Evolutionary conservation across 2,888 invertebrate species (phyloP).

Genomic region (Troglohyphantes excavatus): DNA sequence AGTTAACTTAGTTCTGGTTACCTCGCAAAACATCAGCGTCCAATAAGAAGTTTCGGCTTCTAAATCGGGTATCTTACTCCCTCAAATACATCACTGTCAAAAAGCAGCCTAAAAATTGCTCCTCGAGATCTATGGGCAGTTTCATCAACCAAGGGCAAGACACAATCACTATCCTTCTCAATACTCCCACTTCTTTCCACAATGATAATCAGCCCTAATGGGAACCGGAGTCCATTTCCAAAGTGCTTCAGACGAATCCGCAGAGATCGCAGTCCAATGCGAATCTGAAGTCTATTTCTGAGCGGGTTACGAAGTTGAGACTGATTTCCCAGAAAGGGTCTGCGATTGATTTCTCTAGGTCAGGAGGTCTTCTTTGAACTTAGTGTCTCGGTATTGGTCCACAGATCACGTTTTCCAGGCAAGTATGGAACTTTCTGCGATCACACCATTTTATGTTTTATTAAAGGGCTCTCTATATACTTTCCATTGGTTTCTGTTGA

Average conservation of each 20-base stretch:
- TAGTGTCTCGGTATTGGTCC: slow-evolving; percentile 34
- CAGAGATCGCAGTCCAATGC: slow-evolving; percentile 51
- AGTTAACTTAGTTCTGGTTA: too few species aligned
- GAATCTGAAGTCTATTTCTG: slow-evolving; percentile 26
- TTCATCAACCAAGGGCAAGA: slow-evolving; percentile 10
- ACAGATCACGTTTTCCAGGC: slow-evolving; percentile 49
- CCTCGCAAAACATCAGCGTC: too few species aligned
- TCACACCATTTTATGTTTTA: slow-evolving; percentile 32
- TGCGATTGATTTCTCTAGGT: slow-evolving; percentile 32
- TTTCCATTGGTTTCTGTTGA: too few species aligned
- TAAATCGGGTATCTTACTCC: not conserved
- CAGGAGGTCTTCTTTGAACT: slow-evolving; percentile 31
- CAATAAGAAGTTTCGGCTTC: not conserved
- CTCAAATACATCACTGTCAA: not conserved
- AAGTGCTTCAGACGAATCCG: slow-evolving; percentile 46
- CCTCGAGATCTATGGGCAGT: slow-evolving; percentile 16
- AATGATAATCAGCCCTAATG: slow-evolving; percentile 61
- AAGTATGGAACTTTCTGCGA: slow-evolving; percentile 33
- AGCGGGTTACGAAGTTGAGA: slow-evolving; percentile 56
- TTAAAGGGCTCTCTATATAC: slow-evolving; percentile 7
- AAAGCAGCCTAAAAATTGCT: slow-evolving; percentile 8
- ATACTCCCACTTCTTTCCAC: slow-evolving; percentile 26
- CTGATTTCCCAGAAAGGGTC: slow-evolving; percentile 47
- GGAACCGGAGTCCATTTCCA: slow-evolving; percentile 58
- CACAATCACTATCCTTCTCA: slow-evolving; percentile 50